Conservation (phyloP, 1,140 invertebrate species). For the Arion vulgaris region DNA sequence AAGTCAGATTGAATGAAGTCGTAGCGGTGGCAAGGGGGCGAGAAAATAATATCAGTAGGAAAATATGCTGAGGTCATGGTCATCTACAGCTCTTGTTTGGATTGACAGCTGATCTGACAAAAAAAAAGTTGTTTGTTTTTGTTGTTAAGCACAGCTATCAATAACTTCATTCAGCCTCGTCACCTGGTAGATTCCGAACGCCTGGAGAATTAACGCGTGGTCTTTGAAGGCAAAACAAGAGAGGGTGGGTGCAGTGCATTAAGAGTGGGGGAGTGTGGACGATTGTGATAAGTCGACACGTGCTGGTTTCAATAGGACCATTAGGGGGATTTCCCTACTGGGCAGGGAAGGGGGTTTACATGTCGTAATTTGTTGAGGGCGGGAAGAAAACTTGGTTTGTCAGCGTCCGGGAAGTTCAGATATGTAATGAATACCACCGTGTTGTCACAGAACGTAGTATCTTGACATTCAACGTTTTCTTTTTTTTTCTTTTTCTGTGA, state of each 20-base stretch:
- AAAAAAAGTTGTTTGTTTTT: not conserved
- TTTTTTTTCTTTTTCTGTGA: too few relatives aligned
- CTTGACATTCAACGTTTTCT: too few relatives aligned
- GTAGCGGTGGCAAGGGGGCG: too few relatives aligned
- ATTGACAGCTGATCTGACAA: conserved; percentile 6
- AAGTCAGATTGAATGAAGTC: too few relatives aligned
- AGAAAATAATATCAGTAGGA: too few relatives aligned
- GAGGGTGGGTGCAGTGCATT: too few relatives aligned
- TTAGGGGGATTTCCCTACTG: not conserved
- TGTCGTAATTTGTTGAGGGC: too few relatives aligned
- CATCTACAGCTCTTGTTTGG: not conserved
- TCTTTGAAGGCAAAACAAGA: conserved; percentile 1
- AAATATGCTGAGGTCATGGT: too few relatives aligned
- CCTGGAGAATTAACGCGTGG: not conserved
- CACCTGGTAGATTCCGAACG: conserved; percentile 10
- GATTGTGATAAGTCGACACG: conserved; percentile 13
- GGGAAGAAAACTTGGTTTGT: too few relatives aligned
- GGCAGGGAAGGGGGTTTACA: not conserved
- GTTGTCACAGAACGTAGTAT: too few relatives aligned
- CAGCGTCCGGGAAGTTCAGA: too few relatives aligned
- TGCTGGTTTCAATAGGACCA: not conserved
- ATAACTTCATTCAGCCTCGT: not conserved
- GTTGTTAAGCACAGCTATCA: conserved; percentile 16
- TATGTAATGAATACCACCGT: too few relatives aligned
- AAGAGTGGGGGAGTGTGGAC: not conserved